Base-by-base conservation (phyloP, 2,888 invertebrate genomes). In the Ectobius pallidus region DNA sequence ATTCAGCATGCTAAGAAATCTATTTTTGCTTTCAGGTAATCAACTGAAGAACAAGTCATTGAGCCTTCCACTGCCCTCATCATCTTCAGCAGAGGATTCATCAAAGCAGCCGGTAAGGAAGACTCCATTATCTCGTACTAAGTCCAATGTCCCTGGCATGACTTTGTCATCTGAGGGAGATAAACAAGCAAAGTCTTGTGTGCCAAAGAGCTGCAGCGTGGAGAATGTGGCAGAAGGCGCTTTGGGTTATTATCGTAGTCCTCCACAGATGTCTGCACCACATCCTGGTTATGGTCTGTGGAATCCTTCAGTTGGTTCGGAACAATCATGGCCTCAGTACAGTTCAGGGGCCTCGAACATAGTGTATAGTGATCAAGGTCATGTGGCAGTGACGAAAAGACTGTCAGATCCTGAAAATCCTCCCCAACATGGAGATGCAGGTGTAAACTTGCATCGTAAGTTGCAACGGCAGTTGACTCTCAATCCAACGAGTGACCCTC, bases 401-500 rank as follows among this genome's bases (percentile, higher is more conserved):
- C 77, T 83, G 7, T 83, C 84, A 3, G 84, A 76, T 32, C 63
- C 82, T 74, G 73, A 73, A 32, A 52, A 25, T 32, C 65, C 74
- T 22, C 70, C 74, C 18, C 34, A 32, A 70, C 34, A 55, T 3
- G 34, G 55, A 9, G 75, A 73, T 27, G 62, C 32, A 14, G 58
- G 71, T 32, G 85, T 86, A 0, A 93, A 93, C 80, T 86, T 91
- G 73, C 95, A 95, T 80, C 86, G 90, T 71, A 94, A 94, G 82
- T 84, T 95, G 39, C 91, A 91, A 76, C 86, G 95, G 4, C 94
- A 94, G 80, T 84, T 94, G 61, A 93, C 94, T 16, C 82, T 95
- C n/a, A 94, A 94, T 83, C 94, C 94, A 0, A 85, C 86, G 22
- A 90, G 90, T 77, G 95, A 95, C 84, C 92, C 93, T 4, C 85